These are phyloP conservation scores for Vulpes vulpes DNA, from an alignment of 2,113 vertebrate genomes.

Conservation along the genomic window DNA sequence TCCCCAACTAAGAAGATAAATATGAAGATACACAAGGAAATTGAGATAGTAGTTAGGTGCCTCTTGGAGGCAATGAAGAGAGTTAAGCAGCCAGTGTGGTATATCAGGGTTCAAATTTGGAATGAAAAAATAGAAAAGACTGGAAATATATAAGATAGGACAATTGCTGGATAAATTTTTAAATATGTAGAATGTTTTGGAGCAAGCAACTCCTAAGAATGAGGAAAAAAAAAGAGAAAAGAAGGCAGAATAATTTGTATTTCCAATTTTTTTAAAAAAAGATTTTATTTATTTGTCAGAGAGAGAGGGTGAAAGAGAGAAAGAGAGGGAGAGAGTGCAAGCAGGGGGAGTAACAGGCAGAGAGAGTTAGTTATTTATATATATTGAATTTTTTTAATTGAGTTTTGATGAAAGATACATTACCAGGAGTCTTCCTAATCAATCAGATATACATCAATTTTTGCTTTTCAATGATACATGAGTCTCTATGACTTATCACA, in stretches of 20 bases:
- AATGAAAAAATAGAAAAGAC: not conserved
- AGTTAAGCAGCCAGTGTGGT: rapidly evolving
- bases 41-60: not conserved
- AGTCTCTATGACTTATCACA: not conserved
- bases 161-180: not conserved
- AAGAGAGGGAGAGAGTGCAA: too few species aligned
- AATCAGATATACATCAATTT: not conserved
- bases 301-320: too few species aligned
- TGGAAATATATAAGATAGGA: not conserved
- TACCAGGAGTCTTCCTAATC: too few species aligned
- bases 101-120: not conserved
- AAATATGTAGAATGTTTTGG: not conserved
- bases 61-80: not conserved
- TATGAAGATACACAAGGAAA: not conserved
- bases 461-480: constrained; percentile 17
- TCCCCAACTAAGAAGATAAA: not conserved
- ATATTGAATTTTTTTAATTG: too few species aligned
- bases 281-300: too few species aligned
- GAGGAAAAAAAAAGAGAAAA: not conserved
- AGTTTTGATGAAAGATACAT: too few species aligned
- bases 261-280: too few species aligned
- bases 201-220: not conserved
- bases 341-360: too few species aligned
- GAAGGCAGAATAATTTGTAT: not conserved
- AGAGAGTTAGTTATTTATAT: too few species aligned